Evolutionary conservation across 2,797 vertebrate species (phyloP).

Genomic region (Helicolenus hilgendorfi): DNA sequence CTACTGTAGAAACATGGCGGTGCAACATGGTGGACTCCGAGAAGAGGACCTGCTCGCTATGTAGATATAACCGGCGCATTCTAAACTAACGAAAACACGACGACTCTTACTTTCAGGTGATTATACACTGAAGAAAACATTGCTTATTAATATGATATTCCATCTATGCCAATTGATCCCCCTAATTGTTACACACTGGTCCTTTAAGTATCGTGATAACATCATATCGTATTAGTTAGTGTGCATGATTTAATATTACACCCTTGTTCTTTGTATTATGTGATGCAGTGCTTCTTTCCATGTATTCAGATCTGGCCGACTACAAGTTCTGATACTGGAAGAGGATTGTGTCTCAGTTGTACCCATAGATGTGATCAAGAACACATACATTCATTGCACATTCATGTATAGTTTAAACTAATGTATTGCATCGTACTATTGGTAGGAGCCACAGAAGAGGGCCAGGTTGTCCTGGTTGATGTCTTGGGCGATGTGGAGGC

Average conservation of each 20-base stretch:
- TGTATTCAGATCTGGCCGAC: not conserved
- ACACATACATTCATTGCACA: not conserved
- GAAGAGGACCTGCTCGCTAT: no score
- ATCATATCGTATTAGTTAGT: not conserved
- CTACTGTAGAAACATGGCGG: no score
- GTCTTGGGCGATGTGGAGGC: slow-evolving; percentile 97
- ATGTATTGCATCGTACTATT: slow-evolving; percentile 88
- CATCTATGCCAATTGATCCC: no score
- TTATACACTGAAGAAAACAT: no score
- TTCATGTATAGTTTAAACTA: not conserved
- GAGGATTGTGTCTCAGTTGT: not conserved
- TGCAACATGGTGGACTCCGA: no score
- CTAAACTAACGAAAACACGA: no score
- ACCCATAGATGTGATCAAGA: not conserved
- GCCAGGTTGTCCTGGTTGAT: slow-evolving; percentile 98
- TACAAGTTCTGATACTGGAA: not conserved
- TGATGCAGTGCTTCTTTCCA: not conserved
- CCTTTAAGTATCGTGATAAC: no score
- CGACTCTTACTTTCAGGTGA: no score
- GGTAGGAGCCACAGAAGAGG: slow-evolving; percentile 96
- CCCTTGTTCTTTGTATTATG: not conserved
- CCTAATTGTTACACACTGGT: no score
- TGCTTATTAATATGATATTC: no score
- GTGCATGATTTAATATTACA: not conserved
- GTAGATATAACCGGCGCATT: no score